A percentile compares a stretch with the other conserved stretches of the same genome.
Conservation (phyloP, 2,888 invertebrate genomes). For the Macropis europaea region DNA sequence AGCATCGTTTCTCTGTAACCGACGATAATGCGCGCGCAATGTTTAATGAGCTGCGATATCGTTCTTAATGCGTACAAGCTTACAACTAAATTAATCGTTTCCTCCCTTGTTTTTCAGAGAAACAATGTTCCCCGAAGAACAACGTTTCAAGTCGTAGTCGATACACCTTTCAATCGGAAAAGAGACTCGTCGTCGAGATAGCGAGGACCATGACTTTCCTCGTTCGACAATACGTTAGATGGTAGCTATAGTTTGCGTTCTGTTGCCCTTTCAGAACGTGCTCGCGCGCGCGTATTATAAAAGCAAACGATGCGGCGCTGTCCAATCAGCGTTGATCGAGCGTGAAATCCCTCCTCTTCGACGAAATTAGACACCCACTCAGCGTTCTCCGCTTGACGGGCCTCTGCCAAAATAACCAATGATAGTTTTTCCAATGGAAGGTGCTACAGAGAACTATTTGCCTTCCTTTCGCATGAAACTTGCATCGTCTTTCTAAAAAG, state of each 20-base stretch:
- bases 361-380: conserved; percentile 63
- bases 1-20: conserved; percentile 39
- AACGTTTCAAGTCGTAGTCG: not conserved
- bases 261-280: not conserved
- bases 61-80: conserved; percentile 24
- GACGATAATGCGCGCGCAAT: conserved; percentile 38
- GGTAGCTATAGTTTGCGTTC: not conserved
- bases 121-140: conserved; percentile 9
- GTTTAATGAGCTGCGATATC: conserved; percentile 54
- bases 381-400: conserved; percentile 15
- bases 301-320: conserved; percentile 37
- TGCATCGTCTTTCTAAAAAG: no score
- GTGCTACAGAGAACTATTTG: not conserved
- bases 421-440: conserved; percentile 38
- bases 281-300: conserved; percentile 39
- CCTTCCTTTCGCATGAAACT: not conserved
- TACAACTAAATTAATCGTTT: conserved; percentile 45
- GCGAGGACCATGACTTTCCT: not conserved
- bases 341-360: conserved; percentile 61
- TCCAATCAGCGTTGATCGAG: conserved; percentile 62
- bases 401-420: conserved; percentile 42
- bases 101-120: conserved; percentile 37
- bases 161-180: not conserved
- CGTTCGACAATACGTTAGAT: not conserved
- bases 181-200: not conserved